Percentiles rank a stretch among this genome's conserved stretches.
Evolutionary conservation across 53 echinoderm and acorn worm species (phyloP).

Genomic region (Astropecten irregularis): DNA sequence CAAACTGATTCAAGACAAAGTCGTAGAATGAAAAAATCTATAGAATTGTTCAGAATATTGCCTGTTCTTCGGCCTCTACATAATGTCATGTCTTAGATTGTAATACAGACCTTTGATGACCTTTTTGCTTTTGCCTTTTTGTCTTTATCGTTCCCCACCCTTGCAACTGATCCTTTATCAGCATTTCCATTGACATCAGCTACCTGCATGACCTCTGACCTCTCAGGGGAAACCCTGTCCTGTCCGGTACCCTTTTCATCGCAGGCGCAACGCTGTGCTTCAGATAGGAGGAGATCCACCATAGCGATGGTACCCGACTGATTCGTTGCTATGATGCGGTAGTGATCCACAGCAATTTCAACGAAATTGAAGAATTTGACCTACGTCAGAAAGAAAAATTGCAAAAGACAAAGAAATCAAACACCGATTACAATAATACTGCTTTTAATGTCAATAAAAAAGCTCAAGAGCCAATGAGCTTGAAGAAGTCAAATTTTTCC

Average conservation of each 20-base stretch:
- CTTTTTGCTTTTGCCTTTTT: too few relatives aligned
- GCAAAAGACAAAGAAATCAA: background rate
- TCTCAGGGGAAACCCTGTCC: too few relatives aligned
- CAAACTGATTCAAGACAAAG: too few relatives aligned
- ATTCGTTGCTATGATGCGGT: constrained; percentile 68
- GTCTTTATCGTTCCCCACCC: too few relatives aligned
- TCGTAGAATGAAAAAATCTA: too few relatives aligned
- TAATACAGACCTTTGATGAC: too few relatives aligned
- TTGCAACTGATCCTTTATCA: background rate
- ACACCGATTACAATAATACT: background rate
- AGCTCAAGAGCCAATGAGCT: background rate
- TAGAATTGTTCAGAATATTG: too few relatives aligned
- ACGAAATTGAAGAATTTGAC: constrained; percentile 71
- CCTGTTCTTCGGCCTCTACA: too few relatives aligned
- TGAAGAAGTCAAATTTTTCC: too few relatives aligned
- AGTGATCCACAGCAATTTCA: constrained; percentile 56
- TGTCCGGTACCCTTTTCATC: constrained; percentile 22
- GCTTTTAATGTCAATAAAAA: background rate
- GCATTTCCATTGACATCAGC: background rate
- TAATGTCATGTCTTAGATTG: too few relatives aligned
- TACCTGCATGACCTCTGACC: background rate
- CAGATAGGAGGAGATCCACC: constrained; percentile 61
- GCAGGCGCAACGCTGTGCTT: constrained; percentile 28
- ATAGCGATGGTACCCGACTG: constrained; percentile 74
- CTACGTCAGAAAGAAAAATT: background rate